phyloP scores from a whole-genome alignment of 2,797 vertebrate species.

The Sebastes variabilis region DNA sequence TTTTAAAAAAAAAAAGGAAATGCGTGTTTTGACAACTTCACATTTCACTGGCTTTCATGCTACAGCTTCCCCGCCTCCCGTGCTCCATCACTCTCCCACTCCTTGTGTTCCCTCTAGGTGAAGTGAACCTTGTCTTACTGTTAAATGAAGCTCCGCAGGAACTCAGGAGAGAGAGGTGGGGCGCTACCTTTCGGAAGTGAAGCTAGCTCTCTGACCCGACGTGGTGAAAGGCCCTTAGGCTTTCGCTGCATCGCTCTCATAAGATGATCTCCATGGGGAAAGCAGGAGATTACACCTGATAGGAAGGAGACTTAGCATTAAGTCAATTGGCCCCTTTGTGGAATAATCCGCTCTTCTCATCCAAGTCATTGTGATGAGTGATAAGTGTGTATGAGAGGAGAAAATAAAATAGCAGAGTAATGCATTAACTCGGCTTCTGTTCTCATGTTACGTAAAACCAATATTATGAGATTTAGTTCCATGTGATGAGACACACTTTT shows the following conservation, averaged over 20 bases:
- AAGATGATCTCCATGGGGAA: constrained; percentile 43
- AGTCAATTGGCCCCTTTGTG: constrained; percentile 56
- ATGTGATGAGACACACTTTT: not conserved
- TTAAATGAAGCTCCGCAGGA: constrained; percentile 38
- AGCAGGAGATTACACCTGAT: constrained; percentile 63
- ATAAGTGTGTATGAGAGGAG: constrained; percentile 6
- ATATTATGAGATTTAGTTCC: constrained; percentile 17
- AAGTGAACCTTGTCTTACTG: constrained; percentile 40
- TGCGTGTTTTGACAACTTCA: constrained; percentile 79
- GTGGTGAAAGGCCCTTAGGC: constrained; percentile 41
- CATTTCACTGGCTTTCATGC: constrained; percentile 64
- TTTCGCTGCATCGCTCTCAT: constrained; percentile 34
- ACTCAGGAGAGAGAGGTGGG: constrained; percentile 4
- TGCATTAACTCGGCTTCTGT: not conserved
- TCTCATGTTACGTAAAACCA: constrained; percentile 25
- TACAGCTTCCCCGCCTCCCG: not conserved
- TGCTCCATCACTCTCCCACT: constrained; percentile 33
- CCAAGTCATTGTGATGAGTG: constrained; percentile 53
- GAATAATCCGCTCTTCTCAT: constrained; percentile 54
- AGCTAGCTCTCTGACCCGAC: constrained; percentile 49
- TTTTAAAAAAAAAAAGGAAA: constrained; percentile 45
- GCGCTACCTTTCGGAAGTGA: constrained; percentile 60
- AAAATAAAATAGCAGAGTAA: not conserved
- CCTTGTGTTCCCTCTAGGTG: constrained; percentile 42
- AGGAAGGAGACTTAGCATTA: constrained; percentile 53